A percentile compares a stretch with the other conserved stretches of the same genome.
Conservation (phyloP, 2,113 vertebrate genomes). For the Oncorhynchus masou region DNA sequence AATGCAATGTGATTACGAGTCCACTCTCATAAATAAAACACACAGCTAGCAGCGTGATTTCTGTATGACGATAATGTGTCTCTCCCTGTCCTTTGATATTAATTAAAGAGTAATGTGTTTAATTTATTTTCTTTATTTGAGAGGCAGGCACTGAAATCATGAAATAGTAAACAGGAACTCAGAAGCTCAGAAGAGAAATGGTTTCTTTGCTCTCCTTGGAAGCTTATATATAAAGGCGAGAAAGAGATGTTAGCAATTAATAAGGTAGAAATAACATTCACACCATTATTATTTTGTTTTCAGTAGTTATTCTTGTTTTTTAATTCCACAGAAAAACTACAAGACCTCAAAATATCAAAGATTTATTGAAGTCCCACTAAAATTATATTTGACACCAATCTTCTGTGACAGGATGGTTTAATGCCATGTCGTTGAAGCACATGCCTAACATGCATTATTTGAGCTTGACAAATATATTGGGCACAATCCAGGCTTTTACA, state of each 20-base stretch:
- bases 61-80: slow-evolving; percentile 58
- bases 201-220: not conserved
- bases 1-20: slow-evolving; percentile 69
- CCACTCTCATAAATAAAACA: slow-evolving; percentile 66
- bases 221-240: not conserved
- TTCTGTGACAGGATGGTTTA: not conserved
- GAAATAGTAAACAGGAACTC: slow-evolving; percentile 33
- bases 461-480: slow-evolving; percentile 38
- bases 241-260: not conserved
- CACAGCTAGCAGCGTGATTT: slow-evolving; percentile 52
- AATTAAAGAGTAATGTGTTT: slow-evolving; percentile 63
- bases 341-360: not conserved
- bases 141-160: slow-evolving; percentile 37
- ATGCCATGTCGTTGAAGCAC: not conserved
- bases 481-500: slow-evolving; percentile 54
- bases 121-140: slow-evolving; percentile 39
- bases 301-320: not conserved
- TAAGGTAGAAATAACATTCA: not conserved
- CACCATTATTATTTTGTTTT: not conserved
- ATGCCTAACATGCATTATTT: slow-evolving; percentile 36
- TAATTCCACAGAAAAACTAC: not conserved
- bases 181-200: slow-evolving; percentile 13
- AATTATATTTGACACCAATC: not conserved
- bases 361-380: not conserved
- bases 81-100: slow-evolving; percentile 55